Evolutionary conservation across 1,140 invertebrate genomes (phyloP).

Genomic region (Anadara kagoshimensis): DNA sequence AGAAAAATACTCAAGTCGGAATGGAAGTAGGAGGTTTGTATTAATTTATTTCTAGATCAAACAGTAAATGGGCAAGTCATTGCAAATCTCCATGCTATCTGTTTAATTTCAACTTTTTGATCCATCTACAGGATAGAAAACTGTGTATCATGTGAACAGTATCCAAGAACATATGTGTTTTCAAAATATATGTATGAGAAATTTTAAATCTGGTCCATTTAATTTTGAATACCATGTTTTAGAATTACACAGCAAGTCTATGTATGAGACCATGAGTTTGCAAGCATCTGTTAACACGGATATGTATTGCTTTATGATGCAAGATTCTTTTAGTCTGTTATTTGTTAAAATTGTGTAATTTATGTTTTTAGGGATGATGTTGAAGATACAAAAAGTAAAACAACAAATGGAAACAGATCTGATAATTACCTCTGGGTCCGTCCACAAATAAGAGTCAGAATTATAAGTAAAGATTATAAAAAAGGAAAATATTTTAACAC

Average conservation of each 20-base stretch:
- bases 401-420: slow-evolving; percentile 1
- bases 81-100: no score
- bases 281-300: neutral
- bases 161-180: no score
- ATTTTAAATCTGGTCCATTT: no score
- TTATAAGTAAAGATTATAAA: slow-evolving; percentile 71
- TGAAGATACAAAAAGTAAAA: neutral
- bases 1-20: slow-evolving; percentile 19
- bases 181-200: no score
- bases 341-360: neutral
- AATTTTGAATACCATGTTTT: no score
- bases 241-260: no score
- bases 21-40: slow-evolving; percentile 9
- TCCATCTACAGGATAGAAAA: no score
- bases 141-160: no score
- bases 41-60: no score
- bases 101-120: no score
- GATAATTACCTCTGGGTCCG: slow-evolving; percentile 60
- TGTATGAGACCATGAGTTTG: neutral
- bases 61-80: no score
- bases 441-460: slow-evolving; percentile 70
- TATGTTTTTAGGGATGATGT: no score
- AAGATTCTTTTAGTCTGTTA: neutral
- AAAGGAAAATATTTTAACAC: slow-evolving; percentile 73
- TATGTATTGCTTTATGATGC: neutral